phyloP scores from a whole-genome alignment of 2,797 vertebrate genomes.

The Pseudochirops cupreus region DNA sequence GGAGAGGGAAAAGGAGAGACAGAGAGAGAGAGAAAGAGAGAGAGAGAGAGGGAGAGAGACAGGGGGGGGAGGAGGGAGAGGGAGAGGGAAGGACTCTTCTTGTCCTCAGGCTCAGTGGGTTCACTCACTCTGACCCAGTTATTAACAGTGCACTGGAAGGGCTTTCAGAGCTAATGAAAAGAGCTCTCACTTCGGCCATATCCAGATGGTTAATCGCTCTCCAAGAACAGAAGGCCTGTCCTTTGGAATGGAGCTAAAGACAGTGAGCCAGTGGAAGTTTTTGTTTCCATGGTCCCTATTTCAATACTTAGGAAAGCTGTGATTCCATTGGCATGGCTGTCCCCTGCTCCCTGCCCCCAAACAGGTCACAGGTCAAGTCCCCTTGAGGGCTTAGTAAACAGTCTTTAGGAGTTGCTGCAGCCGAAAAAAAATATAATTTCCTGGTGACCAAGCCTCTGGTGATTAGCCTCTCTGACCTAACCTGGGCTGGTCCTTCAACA shows the following conservation, averaged over 20 bases:
- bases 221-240: not conserved
- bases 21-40: too few relatives aligned
- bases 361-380: not conserved
- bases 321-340: not conserved
- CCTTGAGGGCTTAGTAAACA: not conserved
- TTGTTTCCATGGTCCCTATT: not conserved
- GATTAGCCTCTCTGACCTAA: not conserved
- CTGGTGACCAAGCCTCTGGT: not conserved
- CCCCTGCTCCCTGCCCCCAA: not conserved
- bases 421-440: not conserved
- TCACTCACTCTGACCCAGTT: not conserved
- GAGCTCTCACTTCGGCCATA: constrained; percentile 39
- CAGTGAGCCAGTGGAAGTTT: not conserved
- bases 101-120: not conserved
- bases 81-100: not conserved
- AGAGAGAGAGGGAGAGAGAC: too few relatives aligned
- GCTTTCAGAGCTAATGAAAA: constrained; percentile 36
- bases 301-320: not conserved
- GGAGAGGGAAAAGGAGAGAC: not conserved
- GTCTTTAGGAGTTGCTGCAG: not conserved
- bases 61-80: too few relatives aligned
- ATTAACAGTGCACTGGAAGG: not conserved
- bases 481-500: not conserved
- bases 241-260: not conserved
- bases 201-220: constrained; percentile 3